Evolutionary conservation across 2,113 vertebrate genomes (phyloP).

Genomic region (Osmerus mordax): DNA sequence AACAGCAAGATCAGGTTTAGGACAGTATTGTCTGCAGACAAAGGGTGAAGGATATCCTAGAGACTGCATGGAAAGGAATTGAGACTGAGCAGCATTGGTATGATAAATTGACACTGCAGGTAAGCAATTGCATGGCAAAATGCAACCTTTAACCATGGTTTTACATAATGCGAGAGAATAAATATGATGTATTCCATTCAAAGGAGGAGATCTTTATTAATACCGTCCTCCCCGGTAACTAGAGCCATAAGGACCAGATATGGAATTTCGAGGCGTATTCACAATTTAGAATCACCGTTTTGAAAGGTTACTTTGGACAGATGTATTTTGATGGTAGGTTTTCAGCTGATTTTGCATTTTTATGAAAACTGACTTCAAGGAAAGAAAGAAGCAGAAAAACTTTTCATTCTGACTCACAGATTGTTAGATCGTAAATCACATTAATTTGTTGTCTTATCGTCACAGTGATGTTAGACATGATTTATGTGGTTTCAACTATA

Average conservation of each 20-base stretch:
- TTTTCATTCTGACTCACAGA: conserved; percentile 77
- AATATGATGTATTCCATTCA: conserved; percentile 83
- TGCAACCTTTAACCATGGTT: conserved; percentile 86
- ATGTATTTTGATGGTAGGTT: conserved; percentile 50
- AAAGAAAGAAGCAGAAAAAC: conserved; percentile 68
- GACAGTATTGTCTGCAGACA: conserved; percentile 95
- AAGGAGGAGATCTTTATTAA: conserved; percentile 78
- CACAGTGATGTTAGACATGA: conserved; percentile 75
- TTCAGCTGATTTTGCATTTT: conserved; percentile 68
- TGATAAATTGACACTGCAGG: conserved; percentile 97
- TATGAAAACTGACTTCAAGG: conserved; percentile 61
- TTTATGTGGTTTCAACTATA: conserved; percentile 81
- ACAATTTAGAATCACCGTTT: conserved; percentile 64
- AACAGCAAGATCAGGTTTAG: conserved; percentile 98
- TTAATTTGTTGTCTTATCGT: conserved; percentile 84
- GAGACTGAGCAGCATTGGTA: conserved; percentile 83
- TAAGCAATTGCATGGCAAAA: conserved; percentile 96
- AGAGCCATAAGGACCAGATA: conserved; percentile 45
- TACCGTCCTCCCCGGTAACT: conserved; percentile 64
- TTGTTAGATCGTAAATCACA: conserved; percentile 86
- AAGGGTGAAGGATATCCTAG: conserved; percentile 94
- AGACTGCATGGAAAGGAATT: conserved; percentile 81
- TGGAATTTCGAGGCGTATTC: conserved; percentile 44
- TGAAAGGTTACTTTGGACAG: conserved; percentile 71
- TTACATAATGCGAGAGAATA: conserved; percentile 78